These are phyloP conservation scores for Steinernema khuongi DNA, from an alignment of 1,140 invertebrate genomes.

Conservation along the genomic window DNA sequence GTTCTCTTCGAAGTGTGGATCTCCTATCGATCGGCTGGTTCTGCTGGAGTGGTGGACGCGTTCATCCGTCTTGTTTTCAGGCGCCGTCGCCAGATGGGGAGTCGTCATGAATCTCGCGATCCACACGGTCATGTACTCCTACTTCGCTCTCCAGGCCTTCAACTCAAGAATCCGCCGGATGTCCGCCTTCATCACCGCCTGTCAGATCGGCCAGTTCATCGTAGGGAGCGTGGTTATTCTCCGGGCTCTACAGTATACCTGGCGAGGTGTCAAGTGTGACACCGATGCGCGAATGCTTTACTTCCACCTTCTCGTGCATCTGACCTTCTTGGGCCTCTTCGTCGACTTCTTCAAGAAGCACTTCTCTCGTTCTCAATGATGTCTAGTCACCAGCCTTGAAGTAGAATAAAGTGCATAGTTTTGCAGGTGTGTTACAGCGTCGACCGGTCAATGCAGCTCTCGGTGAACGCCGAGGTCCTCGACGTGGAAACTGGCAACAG, in stretches of 20 bases:
- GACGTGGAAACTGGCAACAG: constrained; percentile 64
- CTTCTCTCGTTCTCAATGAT: too few species aligned
- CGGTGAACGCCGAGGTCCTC: constrained; percentile 68
- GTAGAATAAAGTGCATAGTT: neutral
- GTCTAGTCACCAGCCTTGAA: too few species aligned
- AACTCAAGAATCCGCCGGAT: neutral
- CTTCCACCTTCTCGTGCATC: neutral
- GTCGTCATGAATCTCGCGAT: constrained; percentile 94
- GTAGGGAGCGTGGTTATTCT: neutral
- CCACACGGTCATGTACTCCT: constrained; percentile 93
- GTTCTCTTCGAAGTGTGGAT: constrained; percentile 20
- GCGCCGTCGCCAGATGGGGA: constrained; percentile 71
- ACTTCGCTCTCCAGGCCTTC: constrained; percentile 58
- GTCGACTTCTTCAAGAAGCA: neutral
- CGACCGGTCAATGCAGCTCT: constrained; percentile 65
- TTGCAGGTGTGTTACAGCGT: constrained; percentile 69
- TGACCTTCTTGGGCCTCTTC: constrained; percentile 13
- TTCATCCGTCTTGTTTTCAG: neutral
- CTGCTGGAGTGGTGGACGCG: neutral
- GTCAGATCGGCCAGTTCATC: constrained; percentile 15
- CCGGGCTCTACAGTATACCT: neutral
- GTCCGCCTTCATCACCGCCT: constrained; percentile 13
- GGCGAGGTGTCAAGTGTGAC: neutral
- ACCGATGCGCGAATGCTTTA: neutral
- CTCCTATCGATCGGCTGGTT: constrained; percentile 6